Conservation (phyloP, 2,113 vertebrate species). For the Oryzias melastigma region DNA sequence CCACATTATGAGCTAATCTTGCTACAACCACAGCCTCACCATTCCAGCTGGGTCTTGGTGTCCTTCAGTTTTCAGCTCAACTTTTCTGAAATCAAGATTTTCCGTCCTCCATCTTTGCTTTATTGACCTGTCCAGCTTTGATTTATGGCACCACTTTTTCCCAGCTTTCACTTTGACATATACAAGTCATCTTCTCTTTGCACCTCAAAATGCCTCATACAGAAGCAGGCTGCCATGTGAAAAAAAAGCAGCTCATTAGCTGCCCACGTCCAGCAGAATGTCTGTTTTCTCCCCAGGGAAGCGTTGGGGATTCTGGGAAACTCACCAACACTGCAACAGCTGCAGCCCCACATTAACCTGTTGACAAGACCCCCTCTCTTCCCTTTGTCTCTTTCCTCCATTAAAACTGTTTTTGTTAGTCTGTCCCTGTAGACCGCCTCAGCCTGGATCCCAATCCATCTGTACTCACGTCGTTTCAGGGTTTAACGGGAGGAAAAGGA, state of each 20-base stretch:
- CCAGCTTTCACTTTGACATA: constrained; percentile 21
- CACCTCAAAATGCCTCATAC: constrained; percentile 31
- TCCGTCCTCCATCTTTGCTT: background rate
- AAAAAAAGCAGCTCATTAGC: constrained; percentile 64
- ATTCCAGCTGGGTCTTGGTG: background rate
- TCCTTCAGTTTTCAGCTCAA: background rate
- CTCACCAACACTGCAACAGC: constrained; percentile 66
- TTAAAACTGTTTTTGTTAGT: constrained; percentile 41
- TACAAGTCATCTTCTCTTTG: constrained; percentile 22
- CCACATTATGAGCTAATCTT: background rate
- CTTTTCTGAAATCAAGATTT: background rate
- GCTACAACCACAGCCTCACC: background rate
- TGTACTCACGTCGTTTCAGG: constrained; percentile 44
- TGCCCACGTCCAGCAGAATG: constrained; percentile 47
- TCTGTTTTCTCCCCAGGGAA: constrained; percentile 58
- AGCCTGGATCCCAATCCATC: constrained; percentile 39
- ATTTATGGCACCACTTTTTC: constrained; percentile 42
- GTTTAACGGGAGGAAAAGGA: constrained; percentile 43
- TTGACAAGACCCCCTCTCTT: constrained; percentile 69
- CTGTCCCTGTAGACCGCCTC: constrained; percentile 20
- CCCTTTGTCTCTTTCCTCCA: constrained; percentile 34
- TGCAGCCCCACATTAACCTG: constrained; percentile 65
- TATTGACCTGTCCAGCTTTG: constrained; percentile 21
- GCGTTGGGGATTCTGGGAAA: constrained; percentile 71
- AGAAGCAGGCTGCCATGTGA: constrained; percentile 46